Base-by-base conservation (phyloP, 2,113 vertebrate genomes). In the Perca flavescens region DNA sequence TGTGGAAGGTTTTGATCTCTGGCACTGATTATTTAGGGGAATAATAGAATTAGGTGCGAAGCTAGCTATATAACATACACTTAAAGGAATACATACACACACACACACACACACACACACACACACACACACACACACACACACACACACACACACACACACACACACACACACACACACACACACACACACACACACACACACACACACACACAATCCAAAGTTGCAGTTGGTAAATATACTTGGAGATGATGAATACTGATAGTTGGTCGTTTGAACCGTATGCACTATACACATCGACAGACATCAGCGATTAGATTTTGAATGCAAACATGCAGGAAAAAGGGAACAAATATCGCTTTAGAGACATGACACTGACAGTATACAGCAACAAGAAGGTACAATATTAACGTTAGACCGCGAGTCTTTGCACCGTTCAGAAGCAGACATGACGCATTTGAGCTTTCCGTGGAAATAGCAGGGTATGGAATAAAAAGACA, bases 1-100 rank as follows among this genome's bases (percentile, higher is more conserved):
- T 84, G 87, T 85, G 74, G 79, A 84, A 70, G 87, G 74, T 79
- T 91, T 90, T 91, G 88, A 90, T 93, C 87, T 74, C 70, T 81
- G 54, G 61, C 75, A 64, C 76, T 84, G 81, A 93, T 91, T 92
- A 86, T 87, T 91, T 82, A 65, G 65, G 71, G 74, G 79, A 92
- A 91, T 90, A 85, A 86, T 85, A 79, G 77, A 84, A 79, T 81
- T 77, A 79, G 84, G 66, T 83, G 85, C 52, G 25, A 67, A 73
- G 80, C 52, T 40, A 74, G 53, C 3, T 34, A 34, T 77, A 74
- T 13, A 82, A 74, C 79, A 80, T 65, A 62, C 75, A 78, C 56
- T 56, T 79, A 22, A 75, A 82, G 53, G 15, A 64, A 81, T n/a
- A n/a, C n/a, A n/a, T n/a, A n/a, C 15, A 43, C 58, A 61, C 31